phyloP scores from a whole-genome alignment of 2,797 vertebrate species.

The Pogonophryne albipinna region DNA sequence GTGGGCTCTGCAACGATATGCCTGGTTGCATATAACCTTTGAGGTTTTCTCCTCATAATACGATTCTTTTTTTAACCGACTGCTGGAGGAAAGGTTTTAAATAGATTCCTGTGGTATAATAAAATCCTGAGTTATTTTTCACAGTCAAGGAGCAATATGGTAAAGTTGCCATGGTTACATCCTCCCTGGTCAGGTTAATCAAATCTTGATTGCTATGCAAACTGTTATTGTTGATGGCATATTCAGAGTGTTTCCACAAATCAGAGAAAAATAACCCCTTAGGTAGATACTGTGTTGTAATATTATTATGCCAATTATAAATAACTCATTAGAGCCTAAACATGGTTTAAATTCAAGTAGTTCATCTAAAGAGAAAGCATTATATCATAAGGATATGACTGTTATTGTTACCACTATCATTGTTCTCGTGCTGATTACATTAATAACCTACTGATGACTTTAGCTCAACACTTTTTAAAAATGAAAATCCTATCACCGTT shows the following conservation, averaged over 20 bases:
- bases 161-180: conserved; percentile 71
- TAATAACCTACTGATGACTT: conserved; percentile 10
- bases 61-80: conserved; percentile 1
- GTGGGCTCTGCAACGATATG: background rate
- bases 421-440: background rate
- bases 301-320: no score
- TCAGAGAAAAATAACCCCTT: conserved; percentile 19
- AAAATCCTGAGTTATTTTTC: conserved; percentile 48
- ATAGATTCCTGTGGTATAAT: conserved; percentile 51
- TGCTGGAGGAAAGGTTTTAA: conserved; percentile 47
- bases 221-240: conserved; percentile 28
- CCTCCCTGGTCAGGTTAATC: conserved; percentile 53
- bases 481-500: background rate
- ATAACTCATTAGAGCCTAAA: no score
- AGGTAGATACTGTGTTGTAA: background rate
- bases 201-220: conserved; percentile 58
- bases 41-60: conserved; percentile 17
- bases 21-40: background rate
- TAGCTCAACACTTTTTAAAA: background rate
- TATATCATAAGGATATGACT: conserved; percentile 12
- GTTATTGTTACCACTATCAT: background rate
- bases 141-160: conserved; percentile 36
- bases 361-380: background rate
- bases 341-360: background rate
- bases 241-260: conserved; percentile 22